Percentiles rank a stretch among this genome's conserved stretches.
Evolutionary conservation across 2,888 invertebrate species (phyloP).

Genomic region (Mycogona germanica): DNA sequence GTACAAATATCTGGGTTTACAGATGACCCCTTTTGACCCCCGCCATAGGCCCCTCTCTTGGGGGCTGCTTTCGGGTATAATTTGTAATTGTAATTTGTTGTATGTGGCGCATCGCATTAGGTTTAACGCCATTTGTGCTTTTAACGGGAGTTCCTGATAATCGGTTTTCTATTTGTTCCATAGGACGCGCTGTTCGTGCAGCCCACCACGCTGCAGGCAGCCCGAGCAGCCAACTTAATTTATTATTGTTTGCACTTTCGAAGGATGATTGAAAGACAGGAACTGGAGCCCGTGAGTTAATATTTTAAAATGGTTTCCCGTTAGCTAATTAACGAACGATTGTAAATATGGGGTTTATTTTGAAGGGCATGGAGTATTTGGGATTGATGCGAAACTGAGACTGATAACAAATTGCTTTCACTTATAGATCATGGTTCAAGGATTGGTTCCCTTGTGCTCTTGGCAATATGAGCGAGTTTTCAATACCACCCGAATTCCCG

Average conservation of each 20-base stretch:
- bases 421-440: slow-evolving; percentile 70
- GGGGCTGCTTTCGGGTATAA: no score
- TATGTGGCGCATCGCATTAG: no score
- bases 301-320: slow-evolving; percentile 10
- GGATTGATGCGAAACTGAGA: no score
- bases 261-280: slow-evolving; percentile 80
- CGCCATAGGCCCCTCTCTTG: no score
- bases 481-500: slow-evolving; percentile 91
- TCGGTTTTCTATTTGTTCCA: slow-evolving; percentile 15
- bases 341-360: slow-evolving; percentile 22
- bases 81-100: no score
- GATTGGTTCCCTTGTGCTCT: slow-evolving; percentile 87
- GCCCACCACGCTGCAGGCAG: slow-evolving; percentile 62
- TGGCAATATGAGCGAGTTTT: slow-evolving; percentile 97
- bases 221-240: slow-evolving; percentile 81
- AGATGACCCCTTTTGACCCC: no score
- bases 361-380: no score
- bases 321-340: no score
- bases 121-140: background rate
- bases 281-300: slow-evolving; percentile 67
- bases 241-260: slow-evolving; percentile 76
- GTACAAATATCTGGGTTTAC: no score
- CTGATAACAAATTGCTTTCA: no score
- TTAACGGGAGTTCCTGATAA: background rate
- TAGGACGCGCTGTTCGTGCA: slow-evolving; percentile 68